A percentile compares a stretch with the other conserved stretches of the same genome.
These are phyloP conservation scores for Hesperophylax magnus DNA, from an alignment of 1,140 invertebrate genomes.

Conservation along the genomic window DNA sequence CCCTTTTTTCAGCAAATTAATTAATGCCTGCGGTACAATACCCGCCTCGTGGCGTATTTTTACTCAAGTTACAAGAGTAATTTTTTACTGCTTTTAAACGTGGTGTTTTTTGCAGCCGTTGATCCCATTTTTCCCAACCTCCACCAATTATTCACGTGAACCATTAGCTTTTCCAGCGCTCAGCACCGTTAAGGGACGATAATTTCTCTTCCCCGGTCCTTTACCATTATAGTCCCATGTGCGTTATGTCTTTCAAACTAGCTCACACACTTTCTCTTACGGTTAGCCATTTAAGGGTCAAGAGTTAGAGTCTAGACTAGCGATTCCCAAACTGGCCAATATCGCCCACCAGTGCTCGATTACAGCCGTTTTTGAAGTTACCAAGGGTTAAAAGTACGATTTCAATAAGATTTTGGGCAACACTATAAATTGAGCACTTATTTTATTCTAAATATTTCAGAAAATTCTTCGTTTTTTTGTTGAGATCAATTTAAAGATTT, in stretches of 20 bases:
- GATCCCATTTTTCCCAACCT: neutral
- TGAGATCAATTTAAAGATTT: too few relatives aligned
- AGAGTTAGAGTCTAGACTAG: neutral
- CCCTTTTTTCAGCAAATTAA: too few relatives aligned
- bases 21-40: too few relatives aligned
- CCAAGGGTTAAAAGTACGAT: too few relatives aligned
- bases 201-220: constrained; percentile 14
- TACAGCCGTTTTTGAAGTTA: too few relatives aligned
- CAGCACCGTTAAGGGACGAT: constrained; percentile 6
- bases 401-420: too few relatives aligned
- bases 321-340: too few relatives aligned
- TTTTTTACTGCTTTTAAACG: neutral
- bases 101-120: constrained; percentile 1
- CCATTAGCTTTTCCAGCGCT: neutral
- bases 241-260: constrained; percentile 7
- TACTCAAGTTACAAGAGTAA: neutral
- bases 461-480: too few relatives aligned
- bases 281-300: neutral
- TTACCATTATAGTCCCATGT: neutral
- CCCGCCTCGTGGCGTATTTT: too few relatives aligned
- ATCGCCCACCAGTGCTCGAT: too few relatives aligned
- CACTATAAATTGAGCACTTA: too few relatives aligned
- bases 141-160: constrained; percentile 14
- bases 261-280: neutral
- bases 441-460: too few relatives aligned